These are phyloP conservation scores for Psammodynastes pulverulentus DNA, from an alignment of 2,113 vertebrate genomes.

Conservation along the genomic window DNA sequence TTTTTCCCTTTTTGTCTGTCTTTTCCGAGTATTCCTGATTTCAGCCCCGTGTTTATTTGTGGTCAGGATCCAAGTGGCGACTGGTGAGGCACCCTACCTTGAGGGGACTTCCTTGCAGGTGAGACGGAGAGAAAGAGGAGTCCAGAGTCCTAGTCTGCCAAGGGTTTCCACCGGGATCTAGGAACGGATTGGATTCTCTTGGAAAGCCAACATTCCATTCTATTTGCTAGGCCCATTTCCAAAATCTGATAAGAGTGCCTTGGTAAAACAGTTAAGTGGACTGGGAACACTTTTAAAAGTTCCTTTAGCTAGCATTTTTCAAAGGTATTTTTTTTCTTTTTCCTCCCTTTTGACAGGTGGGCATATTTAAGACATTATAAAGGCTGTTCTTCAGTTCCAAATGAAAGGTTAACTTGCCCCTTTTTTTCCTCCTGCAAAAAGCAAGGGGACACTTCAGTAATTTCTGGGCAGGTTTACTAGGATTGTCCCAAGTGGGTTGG, in stretches of 20 bases:
- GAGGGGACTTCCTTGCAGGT: constrained; percentile 9
- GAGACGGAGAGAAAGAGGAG: not conserved
- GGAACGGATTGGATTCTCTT: not conserved
- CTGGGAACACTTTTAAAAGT: not conserved
- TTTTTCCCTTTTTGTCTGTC: not conserved
- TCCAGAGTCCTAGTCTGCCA: not conserved
- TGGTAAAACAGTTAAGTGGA: not conserved
- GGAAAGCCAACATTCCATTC: not conserved
- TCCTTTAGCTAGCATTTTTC: not conserved
- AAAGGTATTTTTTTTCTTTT: not conserved
- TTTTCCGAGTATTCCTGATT: constrained; percentile 10
- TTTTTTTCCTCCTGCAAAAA: not conserved
- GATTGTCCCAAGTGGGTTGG: not conserved
- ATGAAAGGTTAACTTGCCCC: not conserved
- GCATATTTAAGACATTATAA: not conserved
- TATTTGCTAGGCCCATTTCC: not conserved
- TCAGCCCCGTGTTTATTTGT: not conserved
- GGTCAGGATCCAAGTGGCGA: not conserved
- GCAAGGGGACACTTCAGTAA: rapidly evolving
- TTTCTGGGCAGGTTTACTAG: not conserved
- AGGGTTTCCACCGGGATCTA: not conserved
- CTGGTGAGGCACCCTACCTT: not conserved
- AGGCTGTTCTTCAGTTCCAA: rapidly evolving
- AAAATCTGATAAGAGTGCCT: not conserved
- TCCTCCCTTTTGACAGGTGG: rapidly evolving